Conservation (phyloP, 1,140 invertebrate species). For the Drosophila ogumai region DNA sequence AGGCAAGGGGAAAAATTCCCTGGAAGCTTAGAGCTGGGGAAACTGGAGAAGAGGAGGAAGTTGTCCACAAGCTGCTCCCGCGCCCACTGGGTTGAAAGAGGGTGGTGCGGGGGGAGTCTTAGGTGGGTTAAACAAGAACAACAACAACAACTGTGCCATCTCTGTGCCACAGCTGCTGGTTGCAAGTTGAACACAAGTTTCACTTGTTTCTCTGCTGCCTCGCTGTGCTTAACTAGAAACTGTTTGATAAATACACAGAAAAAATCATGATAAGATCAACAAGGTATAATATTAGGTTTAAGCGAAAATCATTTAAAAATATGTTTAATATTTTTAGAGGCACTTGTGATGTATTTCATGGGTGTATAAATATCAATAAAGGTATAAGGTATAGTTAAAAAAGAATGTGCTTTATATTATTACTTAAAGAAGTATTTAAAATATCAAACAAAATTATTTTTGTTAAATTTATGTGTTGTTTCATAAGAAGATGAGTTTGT, state of each 20-base stretch:
- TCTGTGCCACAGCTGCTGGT: constrained; percentile 49
- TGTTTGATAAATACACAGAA: constrained; percentile 1
- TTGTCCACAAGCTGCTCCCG: constrained; percentile 26
- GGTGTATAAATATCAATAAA: not conserved
- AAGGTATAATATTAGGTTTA: not conserved
- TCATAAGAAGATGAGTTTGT: not conserved
- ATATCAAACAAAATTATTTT: not conserved
- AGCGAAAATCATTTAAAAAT: not conserved
- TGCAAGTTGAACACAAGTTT: constrained; percentile 58
- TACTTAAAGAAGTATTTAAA: too few relatives aligned
- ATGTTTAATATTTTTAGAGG: not conserved
- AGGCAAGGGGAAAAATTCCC: constrained; percentile 15
- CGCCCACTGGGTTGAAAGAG: constrained; percentile 5
- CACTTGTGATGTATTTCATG: not conserved
- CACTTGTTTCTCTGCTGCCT: constrained; percentile 39
- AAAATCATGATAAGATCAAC: not conserved
- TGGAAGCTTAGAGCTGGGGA: constrained; percentile 15
- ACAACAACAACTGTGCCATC: not conserved
- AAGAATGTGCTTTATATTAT: too few relatives aligned
- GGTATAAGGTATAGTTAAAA: not conserved
- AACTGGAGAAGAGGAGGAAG: constrained; percentile 20
- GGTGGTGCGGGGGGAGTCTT: not conserved
- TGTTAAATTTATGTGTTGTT: too few relatives aligned
- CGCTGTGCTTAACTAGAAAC: constrained; percentile 24
- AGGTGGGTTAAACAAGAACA: constrained; percentile 28